Evolutionary conservation across 2,888 invertebrate species (phyloP), one percentile per base, ranked within the genome.

Genomic region (Brachycybe producta): DNA sequence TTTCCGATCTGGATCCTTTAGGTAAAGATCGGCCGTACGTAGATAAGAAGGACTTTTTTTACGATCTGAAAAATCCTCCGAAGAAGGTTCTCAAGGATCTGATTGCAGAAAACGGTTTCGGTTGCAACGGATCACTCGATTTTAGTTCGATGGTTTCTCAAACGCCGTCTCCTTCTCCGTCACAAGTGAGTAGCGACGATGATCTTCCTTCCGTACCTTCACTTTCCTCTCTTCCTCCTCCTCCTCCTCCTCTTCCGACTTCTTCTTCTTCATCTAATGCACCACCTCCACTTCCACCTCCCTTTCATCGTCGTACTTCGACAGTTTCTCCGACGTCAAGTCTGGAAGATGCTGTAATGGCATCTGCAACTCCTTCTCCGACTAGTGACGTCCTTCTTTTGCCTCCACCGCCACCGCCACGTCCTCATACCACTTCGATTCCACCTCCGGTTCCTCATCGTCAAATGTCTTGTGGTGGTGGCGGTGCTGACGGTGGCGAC

Each of bases 11-110:
- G 69, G 90, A 91, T 75, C 91, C 91, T 54, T 74, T 90, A 66
- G 90, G 90, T 65, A 79, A 84, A 69, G 84, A 82, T 70, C 84
- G 84, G 71, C 90, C 90, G 56, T 91, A 88, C 73, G 79, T 90
- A 65, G 90, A 91, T 75, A 87, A 87, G 73, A 90, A 90, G 75
- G 85, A 87, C 72, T 91, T 91, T 75, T 91, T 91, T 75, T 86
- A 88, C 74, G 87, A 90, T 70, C 76, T 90, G 64, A 90, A 90
- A 74, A 88, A 90, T 71, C 90, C 90, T 60, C 87, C 88, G 61
- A 87, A 88, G 73, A 87, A 86, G 72, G 83, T 84, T 56, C 76
- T 90, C 61, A 87, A 88, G 73, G 90, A 90, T 70, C 73, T 90
- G 66, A 80, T 79, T 51, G 61, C 60, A 2, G 63, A 60, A 27